Evolutionary conservation across 2,888 invertebrate genomes (phyloP).

Genomic region (Platerodrilus igneus): DNA sequence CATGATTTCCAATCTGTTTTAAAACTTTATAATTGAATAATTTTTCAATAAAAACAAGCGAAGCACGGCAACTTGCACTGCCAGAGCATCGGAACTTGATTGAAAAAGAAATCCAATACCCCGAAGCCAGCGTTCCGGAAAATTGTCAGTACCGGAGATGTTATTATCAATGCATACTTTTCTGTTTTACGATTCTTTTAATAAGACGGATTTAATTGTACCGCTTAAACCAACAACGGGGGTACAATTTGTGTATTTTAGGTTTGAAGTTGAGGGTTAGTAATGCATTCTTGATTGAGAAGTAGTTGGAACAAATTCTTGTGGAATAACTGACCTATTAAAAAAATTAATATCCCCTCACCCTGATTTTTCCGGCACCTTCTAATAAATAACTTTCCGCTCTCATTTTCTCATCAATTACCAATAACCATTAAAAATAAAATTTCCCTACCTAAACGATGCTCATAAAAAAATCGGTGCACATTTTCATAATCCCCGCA

Average conservation of each 20-base stretch:
- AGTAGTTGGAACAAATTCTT: too few species aligned
- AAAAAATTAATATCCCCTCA: not conserved
- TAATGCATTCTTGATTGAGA: too few species aligned
- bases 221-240: conserved; percentile 8
- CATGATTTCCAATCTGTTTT: conserved; percentile 48
- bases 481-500: conserved; percentile 28
- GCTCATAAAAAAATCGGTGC: conserved; percentile 26
- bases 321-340: too few species aligned
- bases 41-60: conserved; percentile 49
- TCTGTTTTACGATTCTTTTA: conserved; percentile 34
- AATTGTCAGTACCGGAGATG: conserved; percentile 39
- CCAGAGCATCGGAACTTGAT: conserved; percentile 35
- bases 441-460: conserved; percentile 20
- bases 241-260: too few species aligned
- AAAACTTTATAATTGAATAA: conserved; percentile 49
- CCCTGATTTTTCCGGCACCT: not conserved
- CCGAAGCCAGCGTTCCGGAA: conserved; percentile 34
- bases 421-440: conserved; percentile 23
- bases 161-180: conserved; percentile 40
- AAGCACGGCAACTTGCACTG: conserved; percentile 35
- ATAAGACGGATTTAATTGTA: conserved; percentile 29
- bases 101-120: conserved; percentile 43
- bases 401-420: conserved; percentile 17
- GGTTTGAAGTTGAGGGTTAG: too few species aligned
- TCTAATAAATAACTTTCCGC: not conserved